Percentiles rank a stretch among this genome's conserved stretches.
Evolutionary conservation across 2,888 invertebrate species (phyloP).

Genomic region (Stenotaenia linearis): DNA sequence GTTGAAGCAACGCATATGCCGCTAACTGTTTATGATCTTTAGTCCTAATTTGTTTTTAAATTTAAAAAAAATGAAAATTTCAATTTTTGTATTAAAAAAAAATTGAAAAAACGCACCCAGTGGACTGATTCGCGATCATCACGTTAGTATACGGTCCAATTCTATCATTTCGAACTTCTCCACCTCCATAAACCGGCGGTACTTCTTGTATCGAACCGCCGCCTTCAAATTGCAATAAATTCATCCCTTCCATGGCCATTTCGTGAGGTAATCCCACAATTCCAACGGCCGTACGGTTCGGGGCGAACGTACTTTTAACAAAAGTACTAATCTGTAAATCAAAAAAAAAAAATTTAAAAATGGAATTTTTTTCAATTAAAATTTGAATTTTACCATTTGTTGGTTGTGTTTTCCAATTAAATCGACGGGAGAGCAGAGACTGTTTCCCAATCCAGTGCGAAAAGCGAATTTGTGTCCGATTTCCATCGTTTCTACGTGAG

Average conservation of each 20-base stretch:
- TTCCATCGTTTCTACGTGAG: slow-evolving; percentile 55
- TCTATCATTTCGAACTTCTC: not conserved
- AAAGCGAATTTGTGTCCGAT: slow-evolving; percentile 84
- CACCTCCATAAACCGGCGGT: not conserved
- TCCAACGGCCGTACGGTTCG: slow-evolving; percentile 68
- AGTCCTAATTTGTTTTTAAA: too few relatives aligned
- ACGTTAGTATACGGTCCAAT: not conserved
- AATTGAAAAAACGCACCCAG: not conserved
- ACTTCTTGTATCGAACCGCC: slow-evolving; percentile 35
- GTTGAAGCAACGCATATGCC: slow-evolving; percentile 65
- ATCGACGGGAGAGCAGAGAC: slow-evolving; percentile 72
- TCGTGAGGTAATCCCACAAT: slow-evolving; percentile 70
- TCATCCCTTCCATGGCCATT: slow-evolving; percentile 54
- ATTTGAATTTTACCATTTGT: slow-evolving; percentile 62
- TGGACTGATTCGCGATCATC: not conserved
- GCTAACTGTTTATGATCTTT: slow-evolving; percentile 60
- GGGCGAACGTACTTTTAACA: slow-evolving; percentile 58
- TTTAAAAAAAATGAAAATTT: not conserved
- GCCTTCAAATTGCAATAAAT: slow-evolving; percentile 52
- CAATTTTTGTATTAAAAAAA: not conserved
- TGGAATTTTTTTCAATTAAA: not conserved
- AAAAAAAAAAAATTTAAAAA: not conserved
- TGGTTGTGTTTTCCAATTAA: slow-evolving; percentile 67
- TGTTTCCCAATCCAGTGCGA: slow-evolving; percentile 77
- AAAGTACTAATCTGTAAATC: slow-evolving; percentile 62